These are phyloP conservation scores for Erithacus rubecula DNA, from an alignment of 2,797 vertebrate genomes.

Conservation along the genomic window DNA sequence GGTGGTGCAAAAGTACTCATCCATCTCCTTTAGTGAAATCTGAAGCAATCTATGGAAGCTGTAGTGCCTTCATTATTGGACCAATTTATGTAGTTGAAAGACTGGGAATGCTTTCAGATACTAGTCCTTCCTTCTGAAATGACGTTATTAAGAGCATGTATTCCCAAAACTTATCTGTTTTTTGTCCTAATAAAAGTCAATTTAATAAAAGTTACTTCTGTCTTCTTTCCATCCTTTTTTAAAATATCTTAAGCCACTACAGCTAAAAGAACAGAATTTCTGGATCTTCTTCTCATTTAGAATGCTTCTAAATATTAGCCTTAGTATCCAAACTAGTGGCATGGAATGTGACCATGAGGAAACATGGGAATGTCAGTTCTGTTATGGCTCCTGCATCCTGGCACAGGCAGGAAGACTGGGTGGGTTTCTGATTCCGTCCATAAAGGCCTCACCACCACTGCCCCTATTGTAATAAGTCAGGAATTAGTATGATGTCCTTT, in stretches of 20 bases:
- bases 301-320: background rate
- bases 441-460: background rate
- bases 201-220: background rate
- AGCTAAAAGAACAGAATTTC: constrained; percentile 34
- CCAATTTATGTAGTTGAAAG: background rate
- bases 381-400: background rate
- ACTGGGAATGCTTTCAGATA: background rate
- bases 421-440: background rate
- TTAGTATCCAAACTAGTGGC: background rate
- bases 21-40: background rate
- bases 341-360: background rate
- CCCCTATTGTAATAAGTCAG: background rate
- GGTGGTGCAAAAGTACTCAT: background rate
- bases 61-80: background rate
- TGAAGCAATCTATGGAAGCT: background rate
- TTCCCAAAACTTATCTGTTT: background rate
- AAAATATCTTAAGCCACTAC: background rate
- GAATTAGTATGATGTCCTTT: background rate
- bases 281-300: background rate
- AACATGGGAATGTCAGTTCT: background rate
- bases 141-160: background rate
- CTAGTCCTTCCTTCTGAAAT: background rate
- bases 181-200: constrained; percentile 10
- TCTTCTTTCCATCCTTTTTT: background rate
- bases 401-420: background rate